These are phyloP conservation scores for Apamea epomidion DNA, from an alignment of 2,888 invertebrate species.

Conservation along the genomic window DNA sequence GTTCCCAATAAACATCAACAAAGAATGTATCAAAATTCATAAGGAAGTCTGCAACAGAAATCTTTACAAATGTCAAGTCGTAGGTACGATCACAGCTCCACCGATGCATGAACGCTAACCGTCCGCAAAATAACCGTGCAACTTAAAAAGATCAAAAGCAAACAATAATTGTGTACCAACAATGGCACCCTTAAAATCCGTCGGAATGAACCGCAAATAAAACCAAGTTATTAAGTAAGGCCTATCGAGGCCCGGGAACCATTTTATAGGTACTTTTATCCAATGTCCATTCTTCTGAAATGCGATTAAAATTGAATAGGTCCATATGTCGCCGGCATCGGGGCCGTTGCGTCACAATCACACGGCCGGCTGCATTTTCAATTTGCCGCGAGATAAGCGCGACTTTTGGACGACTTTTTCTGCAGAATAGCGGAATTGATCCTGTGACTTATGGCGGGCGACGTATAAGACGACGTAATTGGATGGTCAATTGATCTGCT, in stretches of 20 bases:
- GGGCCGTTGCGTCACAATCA: constrained; percentile 89
- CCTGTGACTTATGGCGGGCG: constrained; percentile 87
- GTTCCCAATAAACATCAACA: constrained; percentile 36
- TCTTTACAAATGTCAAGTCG: constrained; percentile 70
- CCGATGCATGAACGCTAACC: constrained; percentile 77
- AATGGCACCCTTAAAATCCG: constrained; percentile 85
- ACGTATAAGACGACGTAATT: constrained; percentile 82
- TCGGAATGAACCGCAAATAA: constrained; percentile 87
- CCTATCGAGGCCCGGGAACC: constrained; percentile 77
- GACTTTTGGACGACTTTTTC: constrained; percentile 89
- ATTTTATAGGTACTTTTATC: constrained; percentile 84
- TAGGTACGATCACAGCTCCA: constrained; percentile 69
- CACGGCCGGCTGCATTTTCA: constrained; percentile 90
- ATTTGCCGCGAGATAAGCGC: constrained; percentile 90
- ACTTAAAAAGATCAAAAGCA: constrained; percentile 88
- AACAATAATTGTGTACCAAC: constrained; percentile 85
- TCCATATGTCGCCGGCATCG: constrained; percentile 88
- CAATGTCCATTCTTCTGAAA: constrained; percentile 90
- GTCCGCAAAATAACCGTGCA: constrained; percentile 78
- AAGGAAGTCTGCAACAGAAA: constrained; percentile 67
- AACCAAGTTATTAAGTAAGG: constrained; percentile 87
- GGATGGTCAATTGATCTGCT: constrained; percentile 86
- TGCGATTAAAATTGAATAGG: constrained; percentile 91
- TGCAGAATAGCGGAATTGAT: constrained; percentile 89
- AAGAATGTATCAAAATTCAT: constrained; percentile 59